Evolutionary conservation across 1,140 invertebrate genomes (phyloP).

Genomic region (Drosophila aff.): DNA sequence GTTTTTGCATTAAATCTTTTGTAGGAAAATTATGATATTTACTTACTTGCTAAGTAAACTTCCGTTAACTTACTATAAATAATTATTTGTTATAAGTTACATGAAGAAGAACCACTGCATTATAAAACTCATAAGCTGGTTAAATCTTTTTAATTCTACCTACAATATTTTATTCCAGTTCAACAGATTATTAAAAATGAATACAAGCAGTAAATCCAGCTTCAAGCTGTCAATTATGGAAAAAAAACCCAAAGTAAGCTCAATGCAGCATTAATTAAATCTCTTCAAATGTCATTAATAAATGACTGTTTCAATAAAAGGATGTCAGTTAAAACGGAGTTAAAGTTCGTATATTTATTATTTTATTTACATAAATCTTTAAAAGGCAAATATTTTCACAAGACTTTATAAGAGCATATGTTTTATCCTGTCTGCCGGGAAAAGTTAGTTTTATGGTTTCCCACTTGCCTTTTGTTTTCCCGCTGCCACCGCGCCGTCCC

Average conservation of each 20-base stretch:
- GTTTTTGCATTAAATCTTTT: not conserved
- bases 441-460: constrained; percentile 4
- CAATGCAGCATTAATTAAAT: not conserved
- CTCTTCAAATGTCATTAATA: too few relatives aligned
- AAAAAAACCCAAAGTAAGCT: not conserved
- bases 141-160: not conserved
- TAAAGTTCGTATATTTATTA: not conserved
- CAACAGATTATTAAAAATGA: not conserved
- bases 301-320: not conserved
- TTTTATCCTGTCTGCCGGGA: not conserved
- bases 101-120: too few relatives aligned
- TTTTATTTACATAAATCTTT: not conserved
- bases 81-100: too few relatives aligned
- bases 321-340: not conserved
- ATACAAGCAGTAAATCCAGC: not conserved
- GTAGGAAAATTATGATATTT: not conserved
- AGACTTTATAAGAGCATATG: not conserved
- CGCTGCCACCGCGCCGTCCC: not conserved
- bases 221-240: not conserved
- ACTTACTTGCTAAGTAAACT: not conserved
- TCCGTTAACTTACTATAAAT: too few relatives aligned
- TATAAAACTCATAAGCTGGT: not conserved
- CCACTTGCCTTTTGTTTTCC: constrained; percentile 5
- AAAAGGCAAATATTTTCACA: not conserved
- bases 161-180: not conserved